phyloP scores from a whole-genome alignment of 1,140 invertebrate species.

The Drosophila lacteicornis region DNA sequence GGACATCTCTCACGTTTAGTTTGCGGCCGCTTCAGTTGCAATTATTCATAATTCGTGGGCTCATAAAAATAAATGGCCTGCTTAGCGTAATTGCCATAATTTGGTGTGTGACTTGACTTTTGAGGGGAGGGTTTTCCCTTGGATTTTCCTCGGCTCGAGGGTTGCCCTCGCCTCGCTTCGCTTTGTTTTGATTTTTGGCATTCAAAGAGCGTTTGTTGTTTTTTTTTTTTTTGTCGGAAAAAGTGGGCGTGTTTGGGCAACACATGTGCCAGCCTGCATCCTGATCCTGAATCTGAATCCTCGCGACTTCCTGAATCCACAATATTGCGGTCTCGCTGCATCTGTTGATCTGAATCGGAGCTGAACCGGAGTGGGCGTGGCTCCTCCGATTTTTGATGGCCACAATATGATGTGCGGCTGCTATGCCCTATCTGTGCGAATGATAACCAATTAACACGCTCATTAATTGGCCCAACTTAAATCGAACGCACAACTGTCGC shows the following conservation, averaged over 20 bases:
- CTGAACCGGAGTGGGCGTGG: slow-evolving; percentile 58
- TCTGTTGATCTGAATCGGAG: slow-evolving; percentile 56
- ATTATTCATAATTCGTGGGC: slow-evolving; percentile 82
- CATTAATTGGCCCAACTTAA: slow-evolving; percentile 52
- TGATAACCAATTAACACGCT: slow-evolving; percentile 76
- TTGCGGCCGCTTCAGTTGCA: slow-evolving; percentile 41
- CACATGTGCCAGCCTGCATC: slow-evolving; percentile 54
- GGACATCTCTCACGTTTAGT: slow-evolving; percentile 30
- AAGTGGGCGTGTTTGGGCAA: slow-evolving; percentile 71
- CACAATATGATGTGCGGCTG: slow-evolving; percentile 60
- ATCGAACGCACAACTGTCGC: slow-evolving; percentile 69
- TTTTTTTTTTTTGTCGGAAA: slow-evolving; percentile 6
- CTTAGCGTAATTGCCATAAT: slow-evolving; percentile 83
- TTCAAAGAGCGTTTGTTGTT: slow-evolving; percentile 37
- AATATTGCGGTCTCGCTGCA: slow-evolving; percentile 56
- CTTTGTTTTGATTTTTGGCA: slow-evolving; percentile 39
- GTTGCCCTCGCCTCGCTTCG: slow-evolving; percentile 2
- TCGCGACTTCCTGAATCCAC: slow-evolving; percentile 3
- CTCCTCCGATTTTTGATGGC: slow-evolving; percentile 34
- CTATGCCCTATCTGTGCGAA: slow-evolving; percentile 61
- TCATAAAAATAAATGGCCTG: slow-evolving; percentile 82
- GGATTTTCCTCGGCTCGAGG: slow-evolving; percentile 13
- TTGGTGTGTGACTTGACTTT: slow-evolving; percentile 73
- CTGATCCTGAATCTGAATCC: background rate
- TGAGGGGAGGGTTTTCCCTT: slow-evolving; percentile 20